These are phyloP conservation scores for Paracentrotus lividus DNA, from an alignment of 53 echinoderm and acorn worm genomes.

Conservation along the genomic window DNA sequence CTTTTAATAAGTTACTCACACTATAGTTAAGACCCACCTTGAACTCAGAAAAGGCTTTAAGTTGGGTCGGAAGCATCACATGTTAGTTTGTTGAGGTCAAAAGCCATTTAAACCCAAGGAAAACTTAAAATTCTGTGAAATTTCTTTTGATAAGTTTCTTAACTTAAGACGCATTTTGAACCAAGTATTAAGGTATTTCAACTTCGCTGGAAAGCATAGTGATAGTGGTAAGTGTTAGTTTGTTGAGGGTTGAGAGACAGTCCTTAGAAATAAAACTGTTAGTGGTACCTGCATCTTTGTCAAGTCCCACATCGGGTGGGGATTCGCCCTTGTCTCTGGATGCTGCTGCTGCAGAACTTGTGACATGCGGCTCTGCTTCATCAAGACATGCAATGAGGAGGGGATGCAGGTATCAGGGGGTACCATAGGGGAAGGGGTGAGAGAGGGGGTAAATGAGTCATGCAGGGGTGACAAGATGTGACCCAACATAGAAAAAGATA, in stretches of 20 bases:
- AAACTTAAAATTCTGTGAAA: too few relatives aligned
- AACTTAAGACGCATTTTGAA: too few relatives aligned
- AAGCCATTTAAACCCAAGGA: too few relatives aligned
- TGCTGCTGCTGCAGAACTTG: not conserved
- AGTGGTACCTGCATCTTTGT: constrained; percentile 53
- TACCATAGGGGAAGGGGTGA: not conserved
- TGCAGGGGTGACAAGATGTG: constrained; percentile 27
- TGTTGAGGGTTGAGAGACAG: not conserved
- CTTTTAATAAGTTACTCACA: too few relatives aligned
- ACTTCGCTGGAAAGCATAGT: too few relatives aligned
- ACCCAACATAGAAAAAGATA: not conserved
- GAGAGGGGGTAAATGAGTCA: not conserved
- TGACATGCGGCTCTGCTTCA: constrained; percentile 40
- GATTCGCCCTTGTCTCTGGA: constrained; percentile 42
- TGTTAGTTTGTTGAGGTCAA: too few relatives aligned
- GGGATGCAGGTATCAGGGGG: not conserved
- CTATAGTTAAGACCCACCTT: too few relatives aligned
- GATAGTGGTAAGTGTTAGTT: too few relatives aligned
- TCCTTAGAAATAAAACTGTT: constrained; percentile 13
- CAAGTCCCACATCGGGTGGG: not conserved
- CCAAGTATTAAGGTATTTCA: too few relatives aligned
- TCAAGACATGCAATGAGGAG: not conserved
- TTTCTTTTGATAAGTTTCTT: too few relatives aligned
- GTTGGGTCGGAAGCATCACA: too few relatives aligned
- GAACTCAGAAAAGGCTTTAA: too few relatives aligned